Evolutionary conservation across 2,113 vertebrate species (phyloP), one percentile per base, ranked within the genome.

Genomic region (Ifrita kowaldi): DNA sequence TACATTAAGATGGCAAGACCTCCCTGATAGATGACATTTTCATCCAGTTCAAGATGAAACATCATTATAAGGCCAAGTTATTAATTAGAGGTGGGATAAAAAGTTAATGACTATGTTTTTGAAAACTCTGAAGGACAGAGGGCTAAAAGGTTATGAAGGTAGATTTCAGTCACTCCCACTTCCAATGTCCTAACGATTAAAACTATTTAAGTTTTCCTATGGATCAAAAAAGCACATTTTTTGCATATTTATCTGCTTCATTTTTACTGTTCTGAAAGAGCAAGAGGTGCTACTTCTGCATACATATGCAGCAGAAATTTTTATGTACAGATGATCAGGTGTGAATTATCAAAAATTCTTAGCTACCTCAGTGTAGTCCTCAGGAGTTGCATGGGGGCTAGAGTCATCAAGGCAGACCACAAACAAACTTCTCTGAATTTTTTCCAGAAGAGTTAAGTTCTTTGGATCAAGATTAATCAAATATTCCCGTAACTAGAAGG

Each of bases 401-500:
- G 92, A 39, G 68, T 99, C 98, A 82, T 99, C 99, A 35, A 99
- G 94, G 39, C 97, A 98, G n/a, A 99, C 39, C 22, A 98, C 92
- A 62, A 99, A 98, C 95, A 99, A 85, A 88, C 99, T 98, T 96
- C 97, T 98, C 96, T 99, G 98, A 95, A 99, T 99, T 93, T 98
- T 98, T 97, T 99, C 99, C 96, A 99, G 97, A 39, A 97, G 95
- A 81, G 89, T 96, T 91, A 98, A 96, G 87, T 99, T 99, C 92
- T 98, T 98, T 87, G 98, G 98, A 97, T 99, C 98, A 65, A 99
- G 98, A 89, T 84, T 90, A 88, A 99, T 98, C 69, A 99, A 98
- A 97, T 99, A 97, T 46, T 99, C 98, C 73, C 99, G 98, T 82
- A 98, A 96, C 99, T 99, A 93, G 41, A 95, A 92, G 37, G 49